Percentiles rank a stretch among this genome's conserved stretches.
Evolutionary conservation across 2,797 vertebrate genomes (phyloP).

Genomic region (Pangasius sanitwongsei): DNA sequence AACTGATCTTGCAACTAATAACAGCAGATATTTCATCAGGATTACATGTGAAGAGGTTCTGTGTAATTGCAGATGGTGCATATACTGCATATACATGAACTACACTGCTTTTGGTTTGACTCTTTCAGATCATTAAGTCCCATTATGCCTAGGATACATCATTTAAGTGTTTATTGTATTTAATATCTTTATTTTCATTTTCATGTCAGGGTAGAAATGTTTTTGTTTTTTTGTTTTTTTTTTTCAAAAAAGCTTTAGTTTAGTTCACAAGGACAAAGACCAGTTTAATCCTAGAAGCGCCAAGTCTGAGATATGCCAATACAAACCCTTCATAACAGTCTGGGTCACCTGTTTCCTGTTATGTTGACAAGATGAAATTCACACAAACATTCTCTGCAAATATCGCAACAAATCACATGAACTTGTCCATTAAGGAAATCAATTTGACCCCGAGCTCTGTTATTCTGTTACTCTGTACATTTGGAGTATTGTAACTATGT

Average conservation of each 20-base stretch:
- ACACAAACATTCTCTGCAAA: background rate
- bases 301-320: background rate
- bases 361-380: background rate
- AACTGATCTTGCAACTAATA: background rate
- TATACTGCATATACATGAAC: background rate
- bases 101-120: background rate
- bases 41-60: background rate
- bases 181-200: background rate
- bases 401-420: conserved; percentile 22
- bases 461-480: conserved; percentile 1
- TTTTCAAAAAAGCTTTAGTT: background rate
- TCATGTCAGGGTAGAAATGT: background rate
- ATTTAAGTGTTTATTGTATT: background rate
- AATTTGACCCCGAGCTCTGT: conserved; percentile 9
- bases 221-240: too few relatives aligned
- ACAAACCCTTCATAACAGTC: background rate
- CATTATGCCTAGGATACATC: background rate
- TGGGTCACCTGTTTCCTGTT: background rate
- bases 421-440: conserved; percentile 38
- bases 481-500: conserved; percentile 41
- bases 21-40: background rate
- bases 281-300: background rate
- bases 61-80: background rate
- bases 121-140: background rate
- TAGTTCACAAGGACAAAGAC: background rate